Evolutionary conservation across 1,140 invertebrate genomes (phyloP).

Genomic region (Drosophila aff.): DNA sequence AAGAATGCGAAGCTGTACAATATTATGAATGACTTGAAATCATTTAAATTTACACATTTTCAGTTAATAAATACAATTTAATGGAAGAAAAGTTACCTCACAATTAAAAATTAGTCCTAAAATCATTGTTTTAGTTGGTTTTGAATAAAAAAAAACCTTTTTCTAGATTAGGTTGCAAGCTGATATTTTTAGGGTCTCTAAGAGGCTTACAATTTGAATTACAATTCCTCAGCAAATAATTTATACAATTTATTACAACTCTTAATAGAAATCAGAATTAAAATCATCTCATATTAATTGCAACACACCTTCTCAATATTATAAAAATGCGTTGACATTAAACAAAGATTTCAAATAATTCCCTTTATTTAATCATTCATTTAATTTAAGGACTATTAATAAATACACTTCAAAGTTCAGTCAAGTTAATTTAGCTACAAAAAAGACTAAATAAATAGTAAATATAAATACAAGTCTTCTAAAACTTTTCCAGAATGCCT

Average conservation of each 20-base stretch:
- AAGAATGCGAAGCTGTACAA: no score
- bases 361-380: no score
- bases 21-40: not conserved
- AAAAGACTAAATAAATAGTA: constrained; percentile 6
- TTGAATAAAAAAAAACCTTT: not conserved
- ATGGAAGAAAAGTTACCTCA: not conserved
- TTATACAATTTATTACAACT: no score
- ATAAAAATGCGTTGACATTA: no score
- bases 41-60: no score
- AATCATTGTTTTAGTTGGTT: not conserved
- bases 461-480: constrained; percentile 5
- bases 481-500: not conserved
- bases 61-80: not conserved
- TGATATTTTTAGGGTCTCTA: not conserved
- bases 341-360: no score
- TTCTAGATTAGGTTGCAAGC: not conserved
- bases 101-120: not conserved
- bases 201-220: no score
- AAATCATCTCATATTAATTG: no score
- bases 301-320: no score
- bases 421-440: constrained; percentile 1
- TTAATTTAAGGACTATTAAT: no score
- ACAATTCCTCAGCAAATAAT: no score
- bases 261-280: no score
- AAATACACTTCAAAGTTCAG: constrained; percentile 1